Conservation (phyloP, 2,113 vertebrate species). For the Pelmatolapia mariae region DNA sequence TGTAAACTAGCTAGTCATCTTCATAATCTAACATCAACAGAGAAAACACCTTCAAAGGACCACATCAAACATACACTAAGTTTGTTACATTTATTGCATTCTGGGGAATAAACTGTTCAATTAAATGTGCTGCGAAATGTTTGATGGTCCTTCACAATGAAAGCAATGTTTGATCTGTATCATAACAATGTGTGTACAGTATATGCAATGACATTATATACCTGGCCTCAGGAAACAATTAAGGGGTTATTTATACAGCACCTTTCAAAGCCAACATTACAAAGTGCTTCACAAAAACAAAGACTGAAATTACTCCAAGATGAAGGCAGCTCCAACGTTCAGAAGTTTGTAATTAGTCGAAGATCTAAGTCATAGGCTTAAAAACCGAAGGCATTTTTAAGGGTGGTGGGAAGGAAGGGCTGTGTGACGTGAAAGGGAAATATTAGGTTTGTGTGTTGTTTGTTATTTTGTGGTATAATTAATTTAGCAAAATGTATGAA, state of each 20-base stretch:
- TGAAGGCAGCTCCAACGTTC: not conserved
- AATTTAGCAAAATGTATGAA: not conserved
- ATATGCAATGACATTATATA: not conserved
- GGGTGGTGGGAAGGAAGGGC: not conserved
- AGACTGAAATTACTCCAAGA: not conserved
- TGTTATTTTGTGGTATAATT: not conserved
- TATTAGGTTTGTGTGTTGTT: not conserved
- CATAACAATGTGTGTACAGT: not conserved
- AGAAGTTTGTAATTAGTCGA: not conserved
- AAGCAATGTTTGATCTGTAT: conserved; percentile 1
- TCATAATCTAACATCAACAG: not conserved
- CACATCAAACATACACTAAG: not conserved
- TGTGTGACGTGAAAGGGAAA: not conserved
- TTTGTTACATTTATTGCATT: conserved; percentile 6
- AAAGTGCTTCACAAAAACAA: not conserved
- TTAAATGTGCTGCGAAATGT: not conserved
- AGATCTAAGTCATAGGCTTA: not conserved
- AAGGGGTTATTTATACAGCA: conserved; percentile 5
- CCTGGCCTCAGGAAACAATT: not conserved
- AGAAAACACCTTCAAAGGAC: conserved; percentile 12
- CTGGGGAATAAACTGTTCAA: not conserved
- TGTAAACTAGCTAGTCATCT: conserved; percentile 10
- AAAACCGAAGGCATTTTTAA: not conserved
- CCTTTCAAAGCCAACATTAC: not conserved
- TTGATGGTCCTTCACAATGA: not conserved